Conservation (phyloP, 2,888 invertebrate genomes). For the Caenorhabditis imperialis region DNA sequence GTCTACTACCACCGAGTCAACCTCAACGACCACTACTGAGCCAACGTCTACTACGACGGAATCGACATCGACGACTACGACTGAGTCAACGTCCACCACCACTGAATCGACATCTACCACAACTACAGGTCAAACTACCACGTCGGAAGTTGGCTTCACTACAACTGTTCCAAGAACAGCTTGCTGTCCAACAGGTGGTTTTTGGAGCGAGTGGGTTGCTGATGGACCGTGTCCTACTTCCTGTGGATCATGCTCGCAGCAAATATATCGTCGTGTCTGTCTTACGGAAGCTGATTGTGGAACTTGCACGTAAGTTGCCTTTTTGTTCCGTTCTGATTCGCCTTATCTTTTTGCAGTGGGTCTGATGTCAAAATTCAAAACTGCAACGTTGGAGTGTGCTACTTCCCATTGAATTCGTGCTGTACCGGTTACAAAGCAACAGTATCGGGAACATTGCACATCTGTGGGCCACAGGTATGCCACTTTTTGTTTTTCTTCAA, state of each 20-base stretch:
- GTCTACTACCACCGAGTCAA: too few relatives aligned
- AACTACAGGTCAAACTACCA: not conserved
- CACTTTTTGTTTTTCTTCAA: not conserved
- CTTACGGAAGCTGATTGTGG: slow-evolving; percentile 34
- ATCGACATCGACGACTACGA: slow-evolving; percentile 16
- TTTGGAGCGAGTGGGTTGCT: slow-evolving; percentile 49
- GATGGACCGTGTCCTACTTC: slow-evolving; percentile 35
- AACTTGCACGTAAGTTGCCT: slow-evolving; percentile 34
- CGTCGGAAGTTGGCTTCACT: not conserved
- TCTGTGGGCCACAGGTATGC: slow-evolving; percentile 53
- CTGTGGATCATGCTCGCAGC: slow-evolving; percentile 53
- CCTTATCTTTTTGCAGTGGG: slow-evolving; percentile 45
- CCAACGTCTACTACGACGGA: slow-evolving; percentile 23
- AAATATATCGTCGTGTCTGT: slow-evolving; percentile 32
- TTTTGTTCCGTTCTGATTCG: not conserved
- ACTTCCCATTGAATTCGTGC: slow-evolving; percentile 49
- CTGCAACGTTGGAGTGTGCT: slow-evolving; percentile 52
- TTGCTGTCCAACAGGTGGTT: slow-evolving; percentile 47
- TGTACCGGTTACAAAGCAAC: slow-evolving; percentile 32
- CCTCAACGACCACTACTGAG: slow-evolving; percentile 16
- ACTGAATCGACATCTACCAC: slow-evolving; percentile 22
- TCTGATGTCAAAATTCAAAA: slow-evolving; percentile 33
- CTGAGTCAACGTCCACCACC: slow-evolving; percentile 14
- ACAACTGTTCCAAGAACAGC: slow-evolving; percentile 21
- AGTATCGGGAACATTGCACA: slow-evolving; percentile 34